These are phyloP conservation scores for Promerops cafer DNA, from an alignment of 2,113 vertebrate genomes.

Conservation along the genomic window DNA sequence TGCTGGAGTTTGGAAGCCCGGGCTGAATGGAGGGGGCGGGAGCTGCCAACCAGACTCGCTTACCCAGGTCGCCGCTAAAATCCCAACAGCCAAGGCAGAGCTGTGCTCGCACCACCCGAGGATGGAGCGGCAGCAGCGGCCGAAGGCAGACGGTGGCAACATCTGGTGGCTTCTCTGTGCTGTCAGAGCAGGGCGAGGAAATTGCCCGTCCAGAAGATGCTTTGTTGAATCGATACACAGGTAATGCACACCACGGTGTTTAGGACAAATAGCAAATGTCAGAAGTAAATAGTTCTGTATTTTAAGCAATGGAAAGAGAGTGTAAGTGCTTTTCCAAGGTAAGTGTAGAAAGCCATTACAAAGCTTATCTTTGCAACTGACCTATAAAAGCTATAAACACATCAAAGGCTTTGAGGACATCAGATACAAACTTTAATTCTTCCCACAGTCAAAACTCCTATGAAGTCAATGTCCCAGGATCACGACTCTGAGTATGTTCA, in stretches of 20 bases:
- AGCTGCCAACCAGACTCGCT: background rate
- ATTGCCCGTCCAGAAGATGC: background rate
- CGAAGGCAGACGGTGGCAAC: background rate
- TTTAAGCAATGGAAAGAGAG: background rate
- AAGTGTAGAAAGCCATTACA: slow-evolving; percentile 23
- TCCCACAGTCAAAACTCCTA: background rate
- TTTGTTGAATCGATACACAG: background rate
- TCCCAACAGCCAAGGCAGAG: background rate
- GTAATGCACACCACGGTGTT: background rate
- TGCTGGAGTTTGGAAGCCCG: background rate
- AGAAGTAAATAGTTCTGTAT: background rate
- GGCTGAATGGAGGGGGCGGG: background rate
- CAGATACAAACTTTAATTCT: slow-evolving; percentile 22
- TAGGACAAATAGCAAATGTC: slow-evolving; percentile 6
- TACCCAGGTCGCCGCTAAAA: background rate
- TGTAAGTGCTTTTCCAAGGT: background rate
- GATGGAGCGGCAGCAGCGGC: background rate
- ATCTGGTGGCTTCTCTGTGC: background rate
- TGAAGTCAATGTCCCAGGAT: background rate
- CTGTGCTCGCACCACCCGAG: background rate
- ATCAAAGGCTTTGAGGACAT: slow-evolving; percentile 36
- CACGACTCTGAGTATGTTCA: background rate
- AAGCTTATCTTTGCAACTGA: slow-evolving; percentile 36
- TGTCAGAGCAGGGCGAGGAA: background rate
- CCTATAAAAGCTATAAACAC: slow-evolving; percentile 12